Base-by-base conservation (phyloP, 2,888 invertebrate species). In the Sarcophaga rosellei region DNA sequence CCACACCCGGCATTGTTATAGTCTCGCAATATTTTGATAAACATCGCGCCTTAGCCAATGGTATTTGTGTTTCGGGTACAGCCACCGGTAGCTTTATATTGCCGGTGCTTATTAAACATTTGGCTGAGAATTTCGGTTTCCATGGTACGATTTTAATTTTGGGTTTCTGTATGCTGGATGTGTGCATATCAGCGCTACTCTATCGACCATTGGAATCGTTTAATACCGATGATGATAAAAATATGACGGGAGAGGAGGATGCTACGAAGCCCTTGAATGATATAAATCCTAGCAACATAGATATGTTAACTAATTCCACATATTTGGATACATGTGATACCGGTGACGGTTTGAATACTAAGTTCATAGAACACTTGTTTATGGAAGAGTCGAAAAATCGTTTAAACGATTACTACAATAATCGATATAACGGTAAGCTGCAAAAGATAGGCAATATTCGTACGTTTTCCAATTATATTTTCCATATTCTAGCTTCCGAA, bases 21-120 rank as follows among this genome's bases (percentile, higher is more conserved):
- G 96, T 97, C 0, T 96, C 96, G 0, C 96, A 96, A 88, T 97
- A 97, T 90, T 97, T 97, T 89, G 96, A 96, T 89, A 96, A 95
- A 90, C 96, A 96, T 92, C 95, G 96, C 74, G 96, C 96, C 0
- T 90, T 97, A 86, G 97, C 97, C 0, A 97, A 97, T 90, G 97
- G 97, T 0, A 95, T 97, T 88, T 96, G 96, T 90, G 96, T 96
- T 84, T 96, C 96, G 65, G 97, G 97, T 86, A 96, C 96, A 5
- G 96, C 96, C 0, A 95, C 96, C 0, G 97, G 97, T 2, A 96
- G 96, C 90, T 96, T 97, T 90, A 95, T 97, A 4, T 95, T 97
- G 84, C 97, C 97, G 0, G 95, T 96, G 91, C 92, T 96, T 69
- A 96, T 97, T 45, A 96, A 96, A 89, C 95, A 95, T 80, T 93